Evolutionary conservation across 2,113 vertebrate genomes (phyloP), one percentile per base, ranked within the genome.

Genomic region (Macquaria australasica): DNA sequence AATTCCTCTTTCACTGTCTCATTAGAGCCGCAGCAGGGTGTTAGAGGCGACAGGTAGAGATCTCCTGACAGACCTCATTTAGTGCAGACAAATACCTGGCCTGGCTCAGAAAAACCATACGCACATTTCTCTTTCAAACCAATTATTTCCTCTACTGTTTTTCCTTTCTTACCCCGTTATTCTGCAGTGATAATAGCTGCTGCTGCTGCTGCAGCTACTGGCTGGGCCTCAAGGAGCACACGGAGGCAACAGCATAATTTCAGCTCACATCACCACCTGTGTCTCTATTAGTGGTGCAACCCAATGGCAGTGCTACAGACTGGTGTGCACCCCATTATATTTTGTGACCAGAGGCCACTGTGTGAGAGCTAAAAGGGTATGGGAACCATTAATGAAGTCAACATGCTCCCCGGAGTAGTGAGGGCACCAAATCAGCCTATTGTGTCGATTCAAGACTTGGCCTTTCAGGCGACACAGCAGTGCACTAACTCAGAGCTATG

Each of bases 31-130:
- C 82, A 78, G 85, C 87, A 83, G 84, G 88, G 82, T 69, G 66
- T 90, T 87, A 18, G 72, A 90, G 77, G 79, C 58, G 83, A 91
- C 88, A 86, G 89, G 83, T 82, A 75, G 87, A 83, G 81, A 89
- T 89, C 87, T 89, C 87, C 88, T 90, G 88, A 91, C 90, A 92
- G 90, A 92, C 82, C 77, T 91, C 83, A 92, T 92, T 94, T 94
- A 91, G 81, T 82, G 45, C 80, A 82, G 82, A 94, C 92, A 91
- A 93, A 95, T 93, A 90, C 75, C 77, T 83, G 79, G 18, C 58
- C 75, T 39, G 53, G 84, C 63, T 84, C 79, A 93, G 83, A 87
- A 92, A 95, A 94, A 80, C 71, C 75, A 89, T 50, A 83, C 59
- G 5, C 76, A 81, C 81, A 87, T 87, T 81, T 83, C 72, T 88